Evolutionary conservation across 1,140 invertebrate species (phyloP), one percentile per base, ranked within the genome.

Genomic region (Caenorhabditis latens): DNA sequence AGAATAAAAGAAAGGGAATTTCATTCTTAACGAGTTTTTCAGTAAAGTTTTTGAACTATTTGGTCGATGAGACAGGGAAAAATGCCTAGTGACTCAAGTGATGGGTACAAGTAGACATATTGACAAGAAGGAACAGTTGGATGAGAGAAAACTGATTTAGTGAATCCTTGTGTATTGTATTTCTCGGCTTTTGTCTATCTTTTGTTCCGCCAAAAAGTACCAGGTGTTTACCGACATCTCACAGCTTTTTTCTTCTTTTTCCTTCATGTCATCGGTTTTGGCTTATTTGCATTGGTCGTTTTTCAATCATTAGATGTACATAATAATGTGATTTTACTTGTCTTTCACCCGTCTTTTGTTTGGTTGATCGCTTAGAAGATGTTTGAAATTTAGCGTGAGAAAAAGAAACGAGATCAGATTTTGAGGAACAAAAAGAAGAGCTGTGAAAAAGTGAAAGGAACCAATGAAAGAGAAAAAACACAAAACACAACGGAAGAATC

Each of bases 351-450:
- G 4, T 24, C 65, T 43, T 71, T 71, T 79, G 71, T 79, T 79
- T 79, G 71, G 46, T 79, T 79, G 71, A 79, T 79, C 71, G 71
- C 71, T 79, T 79, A 79, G 71, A 79, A 79, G 71, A 50, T 79
- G 71, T 79, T 79, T 79, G 71, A 79, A 79, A 79, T 79, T 50
- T 79, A 79, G 71, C 71, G 71, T 79, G 71, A 79, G 71, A 79
- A 79, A 79, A 79, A 42, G 40, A 43, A 79, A 79, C 46, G 40
- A 50, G 71, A 79, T 50, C 71, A 79, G 71, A 71, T 71, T 71
- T 71, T n/a, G 40, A 19, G 40, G 40, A 43, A 71, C 40, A 4
- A 63, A 32, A 63, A 63, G 61, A 63, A 40, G 61, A 63, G 61
- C 65, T 46, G 42, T 46, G 40, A 71, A 67, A 43, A 46, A 67